phyloP scores from a whole-genome alignment of 2,113 vertebrate genomes.

The Notiomystis cincta region DNA sequence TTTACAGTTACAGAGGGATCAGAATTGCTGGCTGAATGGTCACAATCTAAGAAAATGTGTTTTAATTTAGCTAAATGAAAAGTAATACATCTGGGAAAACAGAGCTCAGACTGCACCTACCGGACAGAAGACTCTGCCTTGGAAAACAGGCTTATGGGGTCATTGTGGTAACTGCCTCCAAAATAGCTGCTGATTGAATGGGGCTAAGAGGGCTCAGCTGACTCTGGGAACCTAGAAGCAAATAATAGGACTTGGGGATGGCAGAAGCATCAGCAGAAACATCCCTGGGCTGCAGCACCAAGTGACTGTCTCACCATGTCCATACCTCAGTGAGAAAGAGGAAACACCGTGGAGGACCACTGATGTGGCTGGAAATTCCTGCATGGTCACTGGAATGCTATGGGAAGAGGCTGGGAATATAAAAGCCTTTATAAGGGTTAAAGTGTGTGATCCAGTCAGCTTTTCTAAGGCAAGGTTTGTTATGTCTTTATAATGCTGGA shows the following conservation, averaged over 20 bases:
- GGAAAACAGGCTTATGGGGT: slow-evolving; percentile 36
- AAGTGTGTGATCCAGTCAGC: neutral
- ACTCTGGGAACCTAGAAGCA: neutral
- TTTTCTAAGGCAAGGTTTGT: neutral
- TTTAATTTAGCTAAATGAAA: slow-evolving; percentile 64
- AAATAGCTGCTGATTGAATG: neutral
- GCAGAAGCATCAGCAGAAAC: neutral
- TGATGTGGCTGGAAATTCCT: neutral
- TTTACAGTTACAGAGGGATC: slow-evolving; percentile 56
- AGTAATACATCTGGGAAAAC: slow-evolving; percentile 61
- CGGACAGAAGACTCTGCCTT: neutral
- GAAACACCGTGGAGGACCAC: neutral
- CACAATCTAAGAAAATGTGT: slow-evolving; percentile 52
- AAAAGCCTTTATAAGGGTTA: neutral
- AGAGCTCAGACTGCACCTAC: slow-evolving; percentile 13
- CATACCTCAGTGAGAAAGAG: neutral
- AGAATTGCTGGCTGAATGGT: slow-evolving; percentile 31
- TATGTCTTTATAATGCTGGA: neutral
- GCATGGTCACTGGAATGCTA: neutral
- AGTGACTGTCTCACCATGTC: rapidly evolving
- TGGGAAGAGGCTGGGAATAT: neutral
- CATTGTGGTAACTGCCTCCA: neutral
- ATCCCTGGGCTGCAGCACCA: neutral
- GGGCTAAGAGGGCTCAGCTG: neutral
- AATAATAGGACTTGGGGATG: neutral